Conservation (phyloP, 1,140 invertebrate species). For the Trichoplusia ni region DNA sequence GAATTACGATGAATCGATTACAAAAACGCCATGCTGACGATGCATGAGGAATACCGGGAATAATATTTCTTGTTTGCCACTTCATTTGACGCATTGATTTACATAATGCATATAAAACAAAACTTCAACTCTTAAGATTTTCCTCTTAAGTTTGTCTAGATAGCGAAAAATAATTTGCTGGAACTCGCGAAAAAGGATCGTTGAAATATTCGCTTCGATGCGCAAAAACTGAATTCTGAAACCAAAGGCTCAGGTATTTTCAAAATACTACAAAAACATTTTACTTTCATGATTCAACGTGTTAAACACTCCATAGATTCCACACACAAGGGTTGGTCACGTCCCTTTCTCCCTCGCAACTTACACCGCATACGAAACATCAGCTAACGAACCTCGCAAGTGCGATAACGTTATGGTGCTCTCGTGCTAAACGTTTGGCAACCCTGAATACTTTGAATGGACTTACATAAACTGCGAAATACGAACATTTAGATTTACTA, state of each 20-base stretch:
- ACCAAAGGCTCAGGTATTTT: too few species aligned
- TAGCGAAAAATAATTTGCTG: too few species aligned
- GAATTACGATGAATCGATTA: constrained; percentile 7
- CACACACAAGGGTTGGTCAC: not conserved
- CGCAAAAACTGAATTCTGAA: too few species aligned
- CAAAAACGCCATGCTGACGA: not conserved
- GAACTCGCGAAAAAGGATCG: too few species aligned
- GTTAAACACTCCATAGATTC: too few species aligned
- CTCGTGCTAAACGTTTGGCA: not conserved
- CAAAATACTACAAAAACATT: too few species aligned
- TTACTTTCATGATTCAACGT: too few species aligned
- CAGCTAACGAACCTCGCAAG: not conserved
- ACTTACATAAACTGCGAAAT: not conserved
- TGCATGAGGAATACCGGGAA: not conserved
- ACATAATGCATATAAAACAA: too few species aligned
- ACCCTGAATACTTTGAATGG: constrained; percentile 1
- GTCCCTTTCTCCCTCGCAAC: not conserved
- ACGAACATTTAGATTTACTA: constrained; percentile 10
- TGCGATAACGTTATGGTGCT: not conserved
- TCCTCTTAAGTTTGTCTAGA: too few species aligned
- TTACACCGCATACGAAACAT: not conserved
- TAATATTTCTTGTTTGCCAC: not conserved
- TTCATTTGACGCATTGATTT: too few species aligned
- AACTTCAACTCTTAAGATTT: too few species aligned
- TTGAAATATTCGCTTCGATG: too few species aligned